Evolutionary conservation across 2,113 vertebrate species (phyloP).

Genomic region (Rhineura floridana): DNA sequence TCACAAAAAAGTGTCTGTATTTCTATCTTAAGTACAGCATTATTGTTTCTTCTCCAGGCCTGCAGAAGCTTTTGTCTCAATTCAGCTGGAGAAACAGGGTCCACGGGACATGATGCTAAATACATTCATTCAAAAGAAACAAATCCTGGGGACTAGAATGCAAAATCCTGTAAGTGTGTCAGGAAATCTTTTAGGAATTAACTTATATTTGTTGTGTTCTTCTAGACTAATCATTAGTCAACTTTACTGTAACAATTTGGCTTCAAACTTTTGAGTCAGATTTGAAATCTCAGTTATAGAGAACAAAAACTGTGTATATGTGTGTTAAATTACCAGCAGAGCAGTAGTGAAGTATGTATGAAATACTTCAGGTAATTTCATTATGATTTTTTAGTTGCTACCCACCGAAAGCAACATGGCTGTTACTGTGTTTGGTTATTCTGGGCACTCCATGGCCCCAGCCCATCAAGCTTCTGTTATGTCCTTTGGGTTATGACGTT

Average conservation of each 20-base stretch:
- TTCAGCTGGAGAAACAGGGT: slow-evolving; percentile 78
- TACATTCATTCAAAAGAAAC: slow-evolving; percentile 72
- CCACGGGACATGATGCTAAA: slow-evolving; percentile 75
- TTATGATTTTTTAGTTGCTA: not conserved
- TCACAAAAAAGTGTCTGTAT: not conserved
- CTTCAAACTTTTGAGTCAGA: not conserved
- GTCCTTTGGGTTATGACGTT: too few relatives aligned
- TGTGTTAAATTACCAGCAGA: not conserved
- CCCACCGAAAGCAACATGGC: too few relatives aligned
- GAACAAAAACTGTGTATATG: not conserved
- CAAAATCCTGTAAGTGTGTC: slow-evolving; percentile 67
- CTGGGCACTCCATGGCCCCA: too few relatives aligned
- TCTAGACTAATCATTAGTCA: not conserved
- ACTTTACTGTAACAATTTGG: not conserved
- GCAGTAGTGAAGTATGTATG: not conserved
- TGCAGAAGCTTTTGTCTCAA: slow-evolving; percentile 78
- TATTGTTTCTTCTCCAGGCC: slow-evolving; percentile 57
- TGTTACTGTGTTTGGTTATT: too few relatives aligned
- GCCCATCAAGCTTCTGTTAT: too few relatives aligned
- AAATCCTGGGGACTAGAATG: slow-evolving; percentile 47
- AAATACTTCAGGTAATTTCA: not conserved
- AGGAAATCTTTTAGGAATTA: not conserved
- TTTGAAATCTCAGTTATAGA: not conserved
- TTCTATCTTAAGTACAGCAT: not conserved
- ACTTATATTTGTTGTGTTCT: not conserved